These are phyloP conservation scores for Drepanosiphum platanoidis DNA, from an alignment of 2,888 invertebrate genomes.

Conservation along the genomic window DNA sequence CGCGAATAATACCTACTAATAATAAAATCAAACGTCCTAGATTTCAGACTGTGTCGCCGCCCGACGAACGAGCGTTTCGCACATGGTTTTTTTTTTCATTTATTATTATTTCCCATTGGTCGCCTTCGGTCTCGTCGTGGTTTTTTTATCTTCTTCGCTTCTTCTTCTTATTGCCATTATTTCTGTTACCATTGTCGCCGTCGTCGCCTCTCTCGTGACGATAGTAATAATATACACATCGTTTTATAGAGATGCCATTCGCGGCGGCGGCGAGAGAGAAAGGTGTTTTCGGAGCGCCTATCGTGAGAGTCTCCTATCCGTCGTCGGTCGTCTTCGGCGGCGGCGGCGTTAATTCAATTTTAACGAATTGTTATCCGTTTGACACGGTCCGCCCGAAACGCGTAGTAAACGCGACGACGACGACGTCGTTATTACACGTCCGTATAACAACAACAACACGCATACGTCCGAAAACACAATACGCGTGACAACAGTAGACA, in stretches of 20 bases:
- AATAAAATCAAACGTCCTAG: conserved; percentile 24
- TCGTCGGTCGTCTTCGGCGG: neutral
- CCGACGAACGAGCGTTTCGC: conserved; percentile 13
- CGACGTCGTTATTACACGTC: neutral
- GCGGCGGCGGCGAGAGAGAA: conserved; percentile 11
- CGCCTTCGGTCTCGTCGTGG: conserved; percentile 25
- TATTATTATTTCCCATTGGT: conserved; percentile 21
- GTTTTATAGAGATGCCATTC: conserved; percentile 29
- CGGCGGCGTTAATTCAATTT: conserved; percentile 55
- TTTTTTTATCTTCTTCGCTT: neutral
- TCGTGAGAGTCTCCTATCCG: conserved; percentile 53
- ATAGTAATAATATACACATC: conserved; percentile 18
- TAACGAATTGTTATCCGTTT: conserved; percentile 61
- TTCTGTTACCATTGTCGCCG: conserved; percentile 30
- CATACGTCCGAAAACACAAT: neutral
- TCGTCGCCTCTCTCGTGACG: neutral
- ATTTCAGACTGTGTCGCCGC: conserved; percentile 16
- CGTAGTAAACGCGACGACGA: no score
- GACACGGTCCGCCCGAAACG: conserved; percentile 49
- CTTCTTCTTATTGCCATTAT: conserved; percentile 19
- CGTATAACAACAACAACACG: neutral
- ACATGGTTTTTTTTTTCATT: conserved; percentile 10
- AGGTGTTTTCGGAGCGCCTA: conserved; percentile 35
- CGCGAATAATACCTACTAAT: conserved; percentile 18
- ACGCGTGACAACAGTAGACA: neutral